These are phyloP conservation scores for Strigamia maritima DNA, from an alignment of 2,888 invertebrate genomes.

Conservation along the genomic window DNA sequence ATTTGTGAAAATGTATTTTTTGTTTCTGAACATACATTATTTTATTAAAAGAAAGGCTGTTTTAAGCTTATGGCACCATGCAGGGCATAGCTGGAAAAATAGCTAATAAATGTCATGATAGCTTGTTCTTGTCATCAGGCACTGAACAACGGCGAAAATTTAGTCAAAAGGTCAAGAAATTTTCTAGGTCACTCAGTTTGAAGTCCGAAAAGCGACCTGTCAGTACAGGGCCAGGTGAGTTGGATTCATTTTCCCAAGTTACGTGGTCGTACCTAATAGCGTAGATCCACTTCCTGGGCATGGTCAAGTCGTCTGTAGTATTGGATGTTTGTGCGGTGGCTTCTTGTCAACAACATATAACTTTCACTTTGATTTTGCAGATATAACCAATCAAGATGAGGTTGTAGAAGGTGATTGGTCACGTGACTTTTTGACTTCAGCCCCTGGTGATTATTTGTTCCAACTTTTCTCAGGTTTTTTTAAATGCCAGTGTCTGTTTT, in stretches of 20 bases:
- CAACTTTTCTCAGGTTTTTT: not conserved
- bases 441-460: not conserved
- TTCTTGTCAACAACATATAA: not conserved
- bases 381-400: not conserved
- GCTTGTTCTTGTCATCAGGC: not conserved
- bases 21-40: too few species aligned
- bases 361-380: not conserved
- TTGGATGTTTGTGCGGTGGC: not conserved
- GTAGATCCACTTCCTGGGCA: not conserved
- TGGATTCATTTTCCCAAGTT: not conserved
- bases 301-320: conserved; percentile 4
- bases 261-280: not conserved
- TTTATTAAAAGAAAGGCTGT: too few species aligned
- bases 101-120: not conserved
- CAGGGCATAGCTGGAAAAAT: not conserved
- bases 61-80: too few species aligned
- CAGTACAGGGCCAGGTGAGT: not conserved
- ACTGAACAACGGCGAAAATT: conserved; percentile 3
- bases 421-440: not conserved
- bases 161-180: conserved; percentile 35
- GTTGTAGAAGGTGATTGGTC: not conserved
- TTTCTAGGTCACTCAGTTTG: conserved; percentile 42
- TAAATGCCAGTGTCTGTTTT: too few species aligned
- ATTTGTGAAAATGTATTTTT: too few species aligned
- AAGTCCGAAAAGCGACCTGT: conserved; percentile 41